Conservation (phyloP, 2,888 invertebrate species). For the Halocaridina rubra region DNA sequence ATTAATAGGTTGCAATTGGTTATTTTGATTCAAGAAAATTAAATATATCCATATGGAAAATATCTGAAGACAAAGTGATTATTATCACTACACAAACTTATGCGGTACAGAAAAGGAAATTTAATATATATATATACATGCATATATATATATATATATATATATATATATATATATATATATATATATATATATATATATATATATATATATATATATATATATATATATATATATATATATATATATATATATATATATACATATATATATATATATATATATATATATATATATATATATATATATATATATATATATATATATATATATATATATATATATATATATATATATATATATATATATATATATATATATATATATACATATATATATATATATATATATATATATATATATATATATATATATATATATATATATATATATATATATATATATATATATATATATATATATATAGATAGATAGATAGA, state of each 20-base stretch:
- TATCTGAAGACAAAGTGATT: too few species aligned
- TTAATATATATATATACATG: background rate
- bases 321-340: background rate
- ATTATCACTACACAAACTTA: too few species aligned
- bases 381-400: constrained; percentile 6
- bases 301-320: background rate
- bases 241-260: background rate
- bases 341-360: background rate
- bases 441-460: background rate
- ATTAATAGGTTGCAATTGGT: too few species aligned
- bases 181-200: background rate
- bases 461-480: background rate
- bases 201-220: background rate
- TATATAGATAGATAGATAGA: background rate
- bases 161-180: background rate
- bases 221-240: background rate
- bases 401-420: constrained; percentile 16
- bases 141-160: background rate
- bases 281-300: background rate
- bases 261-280: background rate
- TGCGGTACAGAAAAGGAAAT: too few species aligned
- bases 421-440: constrained; percentile 20
- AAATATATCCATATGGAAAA: too few species aligned
- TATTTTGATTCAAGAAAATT: too few species aligned
- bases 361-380: background rate